Evolutionary conservation across 53 echinoderm and acorn worm genomes (phyloP).

Genomic region (Actinopyga echinites): DNA sequence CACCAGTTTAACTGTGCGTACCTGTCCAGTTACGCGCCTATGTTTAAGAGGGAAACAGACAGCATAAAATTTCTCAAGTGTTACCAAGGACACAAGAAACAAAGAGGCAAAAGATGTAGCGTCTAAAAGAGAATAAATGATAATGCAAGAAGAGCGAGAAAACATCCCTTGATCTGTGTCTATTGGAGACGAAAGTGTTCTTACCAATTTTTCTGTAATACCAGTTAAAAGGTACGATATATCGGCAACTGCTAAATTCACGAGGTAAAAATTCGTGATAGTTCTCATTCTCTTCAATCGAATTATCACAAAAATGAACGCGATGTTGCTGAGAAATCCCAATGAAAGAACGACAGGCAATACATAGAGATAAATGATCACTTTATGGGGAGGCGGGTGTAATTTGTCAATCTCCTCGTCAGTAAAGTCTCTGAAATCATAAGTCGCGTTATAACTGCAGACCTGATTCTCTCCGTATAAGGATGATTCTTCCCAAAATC

Average conservation of each 20-base stretch:
- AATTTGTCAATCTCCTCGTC: background rate
- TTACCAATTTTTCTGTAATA: slow-evolving; percentile 33
- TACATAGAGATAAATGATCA: slow-evolving; percentile 17
- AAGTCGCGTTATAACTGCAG: too few relatives aligned
- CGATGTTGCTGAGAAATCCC: slow-evolving; percentile 16
- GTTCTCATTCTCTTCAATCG: slow-evolving; percentile 39
- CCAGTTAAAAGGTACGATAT: slow-evolving; percentile 29
- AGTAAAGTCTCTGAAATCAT: background rate
- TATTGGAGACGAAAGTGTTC: slow-evolving; percentile 20
- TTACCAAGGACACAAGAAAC: slow-evolving; percentile 28
- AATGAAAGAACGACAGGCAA: slow-evolving; percentile 29
- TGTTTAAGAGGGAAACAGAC: slow-evolving; percentile 41
- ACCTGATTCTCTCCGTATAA: too few relatives aligned
- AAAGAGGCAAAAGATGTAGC: slow-evolving; percentile 36
- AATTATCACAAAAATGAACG: slow-evolving; percentile 26
- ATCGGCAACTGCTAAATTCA: slow-evolving; percentile 49
- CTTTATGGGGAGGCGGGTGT: background rate
- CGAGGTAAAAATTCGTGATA: slow-evolving; percentile 41
- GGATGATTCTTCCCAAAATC: too few relatives aligned
- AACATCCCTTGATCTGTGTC: slow-evolving; percentile 35
- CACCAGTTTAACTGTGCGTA: slow-evolving; percentile 21
- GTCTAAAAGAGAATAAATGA: slow-evolving; percentile 28
- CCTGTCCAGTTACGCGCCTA: slow-evolving; percentile 8
- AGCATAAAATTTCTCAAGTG: slow-evolving; percentile 42
- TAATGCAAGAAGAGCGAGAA: slow-evolving; percentile 4